Evolutionary conservation across 2,113 vertebrate species (phyloP), one percentile per base, ranked within the genome.

Genomic region (Aythya baeri): DNA sequence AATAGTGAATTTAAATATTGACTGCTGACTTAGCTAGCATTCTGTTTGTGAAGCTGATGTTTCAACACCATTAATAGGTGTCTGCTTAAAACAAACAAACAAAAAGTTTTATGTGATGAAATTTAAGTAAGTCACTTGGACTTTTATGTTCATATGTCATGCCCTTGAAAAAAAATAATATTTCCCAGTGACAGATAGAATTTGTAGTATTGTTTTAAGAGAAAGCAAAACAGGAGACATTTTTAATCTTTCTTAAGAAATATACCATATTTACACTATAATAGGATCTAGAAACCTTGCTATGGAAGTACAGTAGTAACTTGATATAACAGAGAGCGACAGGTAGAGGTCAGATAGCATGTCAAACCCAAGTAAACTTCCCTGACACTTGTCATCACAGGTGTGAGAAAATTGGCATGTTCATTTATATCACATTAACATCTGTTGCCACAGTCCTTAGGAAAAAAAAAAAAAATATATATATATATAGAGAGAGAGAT

Each of bases 351-450:
- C 96, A 96, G 77, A 79, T 76, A 88, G 25, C 65, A 83, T 74
- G 85, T 78, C 34, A 44, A 82, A 95, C 2, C 68, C 50, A 90
- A 91, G 71, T 44, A 86, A 94, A 95, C 77, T 93, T 96, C 36
- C 65, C 76, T 95, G 96, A 95, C 16, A 50, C 88, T 95, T 97
- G 93, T 97, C 97, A 97, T 83, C 74, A 83, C 52, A 93, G 93
- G 90, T 97, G 94, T 62, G 86, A 95, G 88, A 89, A 95, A 97
- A 91, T 50, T 83, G 97, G 97, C 91, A 68, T 97, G 82, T 91
- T 98, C 91, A 89, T 97, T 97, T 98, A 91, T 91, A 96, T 55
- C 61, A 88, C 66, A 77, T 97, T 97, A 98, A 92, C 94, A 97
- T 96, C 96, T 97, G 94, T 88, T 96, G 77, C 86, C 86, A 96